phyloP scores from a whole-genome alignment of 1,140 invertebrate genomes.

The Yoshiicerus persimilis region DNA sequence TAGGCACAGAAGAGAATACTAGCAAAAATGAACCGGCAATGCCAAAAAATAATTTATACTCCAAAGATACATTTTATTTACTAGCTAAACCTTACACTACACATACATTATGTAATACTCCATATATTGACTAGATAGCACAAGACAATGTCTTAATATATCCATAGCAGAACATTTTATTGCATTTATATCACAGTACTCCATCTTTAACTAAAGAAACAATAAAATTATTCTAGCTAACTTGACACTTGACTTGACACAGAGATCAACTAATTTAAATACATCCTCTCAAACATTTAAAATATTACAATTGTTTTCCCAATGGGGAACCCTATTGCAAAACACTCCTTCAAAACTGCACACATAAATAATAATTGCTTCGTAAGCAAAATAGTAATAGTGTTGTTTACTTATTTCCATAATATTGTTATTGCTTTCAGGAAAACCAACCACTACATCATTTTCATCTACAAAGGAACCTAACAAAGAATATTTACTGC shows the following conservation, averaged over 20 bases:
- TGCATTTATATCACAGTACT: too few relatives aligned
- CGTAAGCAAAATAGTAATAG: too few relatives aligned
- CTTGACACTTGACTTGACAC: not conserved
- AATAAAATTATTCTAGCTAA: not conserved
- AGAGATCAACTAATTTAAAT: not conserved
- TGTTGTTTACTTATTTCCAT: too few relatives aligned
- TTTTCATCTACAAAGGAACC: too few relatives aligned
- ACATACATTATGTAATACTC: too few relatives aligned
- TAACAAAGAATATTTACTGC: too few relatives aligned
- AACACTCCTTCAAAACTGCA: not conserved
- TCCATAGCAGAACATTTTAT: too few relatives aligned
- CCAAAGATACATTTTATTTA: not conserved
- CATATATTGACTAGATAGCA: too few relatives aligned
- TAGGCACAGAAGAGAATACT: not conserved
- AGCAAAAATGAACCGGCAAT: not conserved
- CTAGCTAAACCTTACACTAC: not conserved
- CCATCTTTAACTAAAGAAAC: not conserved
- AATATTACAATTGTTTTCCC: not conserved
- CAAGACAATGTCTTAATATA: too few relatives aligned
- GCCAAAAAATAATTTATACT: not conserved
- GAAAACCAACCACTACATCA: too few relatives aligned
- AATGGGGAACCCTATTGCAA: not conserved
- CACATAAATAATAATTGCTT: not conserved
- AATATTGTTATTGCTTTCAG: too few relatives aligned
- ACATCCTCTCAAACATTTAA: not conserved